phyloP scores from a whole-genome alignment of 2,113 vertebrate species.

The Onychorhynchus coronatus region DNA sequence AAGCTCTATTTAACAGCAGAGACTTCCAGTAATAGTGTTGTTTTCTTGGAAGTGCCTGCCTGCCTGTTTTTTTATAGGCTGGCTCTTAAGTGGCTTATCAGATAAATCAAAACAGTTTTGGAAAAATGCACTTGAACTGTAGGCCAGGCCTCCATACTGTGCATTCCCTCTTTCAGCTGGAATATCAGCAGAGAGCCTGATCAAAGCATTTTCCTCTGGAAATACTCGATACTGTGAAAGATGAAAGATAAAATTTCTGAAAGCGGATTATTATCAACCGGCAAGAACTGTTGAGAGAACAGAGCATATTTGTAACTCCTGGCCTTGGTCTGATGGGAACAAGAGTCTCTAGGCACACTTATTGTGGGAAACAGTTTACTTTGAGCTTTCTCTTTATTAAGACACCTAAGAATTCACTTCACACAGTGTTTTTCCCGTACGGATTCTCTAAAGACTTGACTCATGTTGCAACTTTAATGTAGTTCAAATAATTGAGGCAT shows the following conservation, averaged over 20 bases:
- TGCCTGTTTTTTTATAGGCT: background rate
- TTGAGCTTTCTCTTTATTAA: background rate
- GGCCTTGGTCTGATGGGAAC: background rate
- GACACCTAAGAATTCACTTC: background rate
- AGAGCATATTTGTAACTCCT: background rate
- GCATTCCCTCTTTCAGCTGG: background rate
- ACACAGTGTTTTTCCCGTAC: background rate
- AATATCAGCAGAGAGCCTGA: background rate
- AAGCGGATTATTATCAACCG: background rate
- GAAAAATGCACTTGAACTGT: background rate
- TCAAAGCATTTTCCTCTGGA: background rate
- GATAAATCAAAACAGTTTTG: background rate
- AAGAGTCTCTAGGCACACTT: background rate
- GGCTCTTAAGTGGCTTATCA: background rate
- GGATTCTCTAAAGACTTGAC: background rate
- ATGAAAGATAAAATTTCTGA: background rate
- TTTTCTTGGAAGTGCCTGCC: background rate
- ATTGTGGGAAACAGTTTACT: background rate
- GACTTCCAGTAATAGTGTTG: background rate
- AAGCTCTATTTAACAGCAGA: background rate
- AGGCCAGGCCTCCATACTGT: accelerated
- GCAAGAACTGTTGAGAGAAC: background rate
- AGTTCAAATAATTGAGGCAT: background rate
- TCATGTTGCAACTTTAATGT: background rate
- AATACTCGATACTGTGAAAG: background rate